These are phyloP conservation scores for Caretta caretta DNA, from an alignment of 2,113 vertebrate species.

Conservation along the genomic window DNA sequence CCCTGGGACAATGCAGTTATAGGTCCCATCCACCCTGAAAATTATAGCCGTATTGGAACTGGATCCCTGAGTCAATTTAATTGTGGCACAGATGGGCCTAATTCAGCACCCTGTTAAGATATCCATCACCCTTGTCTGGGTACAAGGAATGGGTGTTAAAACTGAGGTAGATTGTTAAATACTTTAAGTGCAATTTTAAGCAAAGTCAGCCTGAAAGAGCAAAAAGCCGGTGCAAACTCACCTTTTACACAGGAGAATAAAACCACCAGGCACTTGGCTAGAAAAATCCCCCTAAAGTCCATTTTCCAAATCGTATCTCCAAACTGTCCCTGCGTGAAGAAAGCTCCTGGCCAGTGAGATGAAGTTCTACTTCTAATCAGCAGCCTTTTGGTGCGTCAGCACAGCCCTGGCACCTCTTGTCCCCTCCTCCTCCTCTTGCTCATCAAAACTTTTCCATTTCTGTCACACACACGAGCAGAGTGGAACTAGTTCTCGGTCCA, in stretches of 20 bases:
- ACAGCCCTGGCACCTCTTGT: constrained; percentile 4
- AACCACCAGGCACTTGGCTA: constrained; percentile 60
- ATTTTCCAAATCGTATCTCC: constrained; percentile 52
- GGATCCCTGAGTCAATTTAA: not conserved
- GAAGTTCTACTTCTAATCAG: not conserved
- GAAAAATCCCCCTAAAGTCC: constrained; percentile 55
- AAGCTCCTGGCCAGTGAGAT: not conserved
- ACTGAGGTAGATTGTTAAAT: not conserved
- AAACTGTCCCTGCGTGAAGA: not conserved
- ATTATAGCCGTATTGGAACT: not conserved
- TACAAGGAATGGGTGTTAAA: not conserved
- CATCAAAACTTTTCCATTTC: constrained; percentile 19
- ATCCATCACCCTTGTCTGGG: not conserved
- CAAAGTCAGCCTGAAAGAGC: not conserved
- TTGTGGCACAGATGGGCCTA: not conserved
- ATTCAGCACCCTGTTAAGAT: not conserved
- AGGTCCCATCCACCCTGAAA: not conserved
- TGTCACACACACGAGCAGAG: not conserved
- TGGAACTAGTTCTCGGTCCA: rapidly evolving
- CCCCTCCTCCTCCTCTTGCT: constrained; percentile 34
- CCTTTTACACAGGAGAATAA: constrained; percentile 58
- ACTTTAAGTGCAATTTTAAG: constrained; percentile 7
- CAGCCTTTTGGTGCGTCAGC: rapidly evolving
- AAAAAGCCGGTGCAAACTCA: constrained; percentile 45
- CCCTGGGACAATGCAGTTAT: not conserved